Conservation (phyloP, 2,888 invertebrate species). For the Diaphora mendica region DNA sequence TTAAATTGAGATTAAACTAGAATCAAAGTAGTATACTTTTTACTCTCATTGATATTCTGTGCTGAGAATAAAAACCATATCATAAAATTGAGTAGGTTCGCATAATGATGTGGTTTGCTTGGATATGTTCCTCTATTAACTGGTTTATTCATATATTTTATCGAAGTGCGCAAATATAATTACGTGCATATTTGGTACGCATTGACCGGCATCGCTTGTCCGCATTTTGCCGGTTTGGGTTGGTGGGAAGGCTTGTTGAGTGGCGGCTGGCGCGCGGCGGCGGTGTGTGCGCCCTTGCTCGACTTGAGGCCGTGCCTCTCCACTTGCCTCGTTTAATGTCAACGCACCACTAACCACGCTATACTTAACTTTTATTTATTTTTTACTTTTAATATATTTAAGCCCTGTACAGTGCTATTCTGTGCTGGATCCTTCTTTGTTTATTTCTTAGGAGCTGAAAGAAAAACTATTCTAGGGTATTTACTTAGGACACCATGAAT, state of each 20-base stretch:
- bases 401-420: conserved; percentile 52
- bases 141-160: conserved; percentile 25
- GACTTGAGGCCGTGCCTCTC: conserved; percentile 73
- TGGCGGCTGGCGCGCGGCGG: conserved; percentile 18
- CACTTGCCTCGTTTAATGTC: conserved; percentile 71
- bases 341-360: conserved; percentile 59
- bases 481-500: background rate
- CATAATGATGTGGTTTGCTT: conserved; percentile 1
- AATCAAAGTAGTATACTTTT: background rate
- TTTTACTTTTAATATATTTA: conserved; percentile 15
- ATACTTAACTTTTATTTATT: conserved; percentile 31
- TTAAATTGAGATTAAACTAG: background rate
- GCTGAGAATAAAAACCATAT: background rate
- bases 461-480: too few species aligned
- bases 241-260: conserved; percentile 44
- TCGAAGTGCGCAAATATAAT: conserved; percentile 44
- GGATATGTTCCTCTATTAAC: conserved; percentile 20
- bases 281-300: conserved; percentile 68
- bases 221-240: conserved; percentile 35
- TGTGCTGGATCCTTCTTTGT: conserved; percentile 16
- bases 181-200: conserved; percentile 52
- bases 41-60: background rate
- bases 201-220: conserved; percentile 40
- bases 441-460: background rate
- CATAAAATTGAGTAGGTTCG: background rate